Evolutionary conservation across 2,797 vertebrate genomes (phyloP).

Genomic region (Melanotaenia pygmaea): DNA sequence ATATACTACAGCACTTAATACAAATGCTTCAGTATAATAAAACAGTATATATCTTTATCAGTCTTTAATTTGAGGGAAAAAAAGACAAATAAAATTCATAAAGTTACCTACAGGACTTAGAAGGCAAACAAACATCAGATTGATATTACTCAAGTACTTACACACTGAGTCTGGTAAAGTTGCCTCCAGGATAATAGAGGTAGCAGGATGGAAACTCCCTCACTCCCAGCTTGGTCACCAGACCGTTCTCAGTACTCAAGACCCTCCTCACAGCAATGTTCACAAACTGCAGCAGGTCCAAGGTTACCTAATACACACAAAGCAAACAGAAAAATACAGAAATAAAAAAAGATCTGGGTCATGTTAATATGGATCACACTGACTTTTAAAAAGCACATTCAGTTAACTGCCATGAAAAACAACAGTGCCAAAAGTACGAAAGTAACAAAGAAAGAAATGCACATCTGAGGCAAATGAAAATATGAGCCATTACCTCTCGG

Average conservation of each 20-base stretch:
- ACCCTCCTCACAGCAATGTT: slow-evolving; percentile 89
- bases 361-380: neutral
- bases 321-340: neutral
- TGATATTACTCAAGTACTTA: slow-evolving; percentile 74
- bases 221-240: slow-evolving; percentile 84
- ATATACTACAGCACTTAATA: neutral
- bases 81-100: neutral
- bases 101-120: neutral
- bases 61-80: neutral
- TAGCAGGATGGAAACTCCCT: slow-evolving; percentile 89
- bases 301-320: slow-evolving; percentile 81
- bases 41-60: neutral
- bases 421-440: rapidly evolving
- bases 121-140: neutral
- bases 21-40: neutral
- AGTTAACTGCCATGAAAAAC: neutral
- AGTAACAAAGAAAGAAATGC: neutral
- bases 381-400: neutral
- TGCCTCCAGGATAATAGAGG: slow-evolving; percentile 84
- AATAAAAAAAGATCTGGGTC: neutral
- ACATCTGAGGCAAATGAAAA: neutral
- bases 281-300: slow-evolving; percentile 91
- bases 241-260: slow-evolving; percentile 78
- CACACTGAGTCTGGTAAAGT: slow-evolving; percentile 82
- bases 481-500: slow-evolving; percentile 85